Percentiles rank a stretch among this genome's conserved stretches.
phyloP scores from a whole-genome alignment of 2,113 vertebrate genomes.

The Megaceryle maxima region DNA sequence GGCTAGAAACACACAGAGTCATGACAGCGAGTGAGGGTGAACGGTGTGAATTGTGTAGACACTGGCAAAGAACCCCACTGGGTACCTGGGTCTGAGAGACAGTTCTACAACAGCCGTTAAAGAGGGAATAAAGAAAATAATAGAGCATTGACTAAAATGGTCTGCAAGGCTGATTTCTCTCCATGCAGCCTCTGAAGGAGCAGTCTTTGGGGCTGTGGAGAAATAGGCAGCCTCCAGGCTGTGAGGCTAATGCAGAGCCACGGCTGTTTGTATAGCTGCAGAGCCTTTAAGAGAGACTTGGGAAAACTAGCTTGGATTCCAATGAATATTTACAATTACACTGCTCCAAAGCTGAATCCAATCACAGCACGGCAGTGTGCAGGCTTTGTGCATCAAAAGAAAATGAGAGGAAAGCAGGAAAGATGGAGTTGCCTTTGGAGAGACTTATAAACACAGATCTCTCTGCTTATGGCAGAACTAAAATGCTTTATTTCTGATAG shows the following conservation, averaged over 20 bases:
- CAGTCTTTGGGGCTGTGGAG: slow-evolving; percentile 49
- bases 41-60: not conserved
- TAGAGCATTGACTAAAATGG: slow-evolving; percentile 26
- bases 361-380: slow-evolving; percentile 69
- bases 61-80: not conserved
- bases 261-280: slow-evolving; percentile 75
- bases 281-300: slow-evolving; percentile 67
- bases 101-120: slow-evolving; percentile 17
- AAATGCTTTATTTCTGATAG: slow-evolving; percentile 78
- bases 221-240: slow-evolving; percentile 61
- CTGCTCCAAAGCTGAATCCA: slow-evolving; percentile 70
- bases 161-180: slow-evolving; percentile 42
- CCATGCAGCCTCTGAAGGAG: slow-evolving; percentile 35
- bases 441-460: slow-evolving; percentile 72
- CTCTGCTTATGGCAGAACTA: slow-evolving; percentile 73
- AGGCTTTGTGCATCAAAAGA: slow-evolving; percentile 76
- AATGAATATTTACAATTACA: slow-evolving; percentile 80
- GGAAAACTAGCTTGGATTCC: slow-evolving; percentile 73
- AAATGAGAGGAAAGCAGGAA: slow-evolving; percentile 72
- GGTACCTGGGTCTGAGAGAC: not conserved
- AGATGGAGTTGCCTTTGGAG: slow-evolving; percentile 78
- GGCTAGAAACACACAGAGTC: not conserved
- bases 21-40: accelerated
- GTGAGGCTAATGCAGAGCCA: slow-evolving; percentile 41
- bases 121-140: slow-evolving; percentile 60